These are phyloP conservation scores for Heteromormyrus szaboi DNA, from an alignment of 2,797 vertebrate species.

Conservation along the genomic window DNA sequence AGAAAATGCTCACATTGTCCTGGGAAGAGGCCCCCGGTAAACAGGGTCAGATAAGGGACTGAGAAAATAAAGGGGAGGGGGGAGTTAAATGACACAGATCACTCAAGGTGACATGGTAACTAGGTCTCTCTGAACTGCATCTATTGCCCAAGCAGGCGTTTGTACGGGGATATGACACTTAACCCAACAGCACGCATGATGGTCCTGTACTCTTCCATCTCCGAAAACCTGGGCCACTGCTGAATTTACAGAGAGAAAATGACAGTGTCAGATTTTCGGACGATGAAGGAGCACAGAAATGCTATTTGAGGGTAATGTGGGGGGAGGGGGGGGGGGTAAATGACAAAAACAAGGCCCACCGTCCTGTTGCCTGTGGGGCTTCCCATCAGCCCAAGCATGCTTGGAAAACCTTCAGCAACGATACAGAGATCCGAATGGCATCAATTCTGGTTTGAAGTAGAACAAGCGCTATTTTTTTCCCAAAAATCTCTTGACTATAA, in stretches of 20 bases:
- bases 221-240: not conserved
- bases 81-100: slow-evolving; percentile 12
- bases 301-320: not conserved
- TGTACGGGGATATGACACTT: not conserved
- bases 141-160: not conserved
- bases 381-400: not conserved
- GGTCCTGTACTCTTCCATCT: not conserved
- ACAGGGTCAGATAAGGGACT: not conserved
- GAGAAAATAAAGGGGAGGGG: not conserved
- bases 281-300: not conserved
- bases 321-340: not conserved
- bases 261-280: not conserved
- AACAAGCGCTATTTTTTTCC: not conserved
- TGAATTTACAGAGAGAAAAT: not conserved
- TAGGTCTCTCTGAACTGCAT: not conserved
- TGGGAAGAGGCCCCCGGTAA: not conserved
- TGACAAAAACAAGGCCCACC: not conserved
- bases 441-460: not conserved
- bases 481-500: not conserved
- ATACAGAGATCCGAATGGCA: not conserved
- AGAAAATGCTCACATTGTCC: slow-evolving; percentile 2
- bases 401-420: not conserved
- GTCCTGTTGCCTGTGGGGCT: not conserved
- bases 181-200: not conserved
- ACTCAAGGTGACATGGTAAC: not conserved